These are phyloP conservation scores for Ennomos erosarius DNA, from an alignment of 2,888 invertebrate genomes.

Conservation along the genomic window DNA sequence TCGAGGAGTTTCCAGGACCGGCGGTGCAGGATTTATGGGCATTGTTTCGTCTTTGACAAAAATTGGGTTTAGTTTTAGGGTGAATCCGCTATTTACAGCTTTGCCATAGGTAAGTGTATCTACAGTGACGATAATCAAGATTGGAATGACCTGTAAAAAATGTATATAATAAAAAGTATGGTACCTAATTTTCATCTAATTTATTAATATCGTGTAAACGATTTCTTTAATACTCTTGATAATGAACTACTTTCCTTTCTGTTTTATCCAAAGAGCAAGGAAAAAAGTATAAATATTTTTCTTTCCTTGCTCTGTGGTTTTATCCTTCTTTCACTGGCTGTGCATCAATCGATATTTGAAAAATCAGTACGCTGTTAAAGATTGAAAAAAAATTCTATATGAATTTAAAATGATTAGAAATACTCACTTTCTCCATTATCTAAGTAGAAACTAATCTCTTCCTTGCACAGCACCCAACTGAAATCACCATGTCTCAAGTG, in stretches of 20 bases:
- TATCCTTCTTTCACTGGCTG: too few relatives aligned
- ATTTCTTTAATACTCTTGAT: too few relatives aligned
- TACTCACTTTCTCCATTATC: constrained; percentile 51
- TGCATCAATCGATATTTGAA: too few relatives aligned
- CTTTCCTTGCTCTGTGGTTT: too few relatives aligned
- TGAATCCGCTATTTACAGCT: constrained; percentile 64
- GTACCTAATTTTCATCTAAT: too few relatives aligned
- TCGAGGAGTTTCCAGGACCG: constrained; percentile 62
- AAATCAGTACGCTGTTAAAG: too few relatives aligned
- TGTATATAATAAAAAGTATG: too few relatives aligned
- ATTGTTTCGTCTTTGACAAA: constrained; percentile 46
- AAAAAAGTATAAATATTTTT: too few relatives aligned
- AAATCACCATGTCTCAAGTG: constrained; percentile 15
- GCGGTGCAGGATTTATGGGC: constrained; percentile 15
- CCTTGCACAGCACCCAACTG: constrained; percentile 11
- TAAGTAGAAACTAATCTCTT: constrained; percentile 2
- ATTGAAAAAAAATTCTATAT: too few relatives aligned
- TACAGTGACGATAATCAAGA: constrained; percentile 43
- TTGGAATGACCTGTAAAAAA: constrained; percentile 47
- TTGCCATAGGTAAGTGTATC: constrained; percentile 45
- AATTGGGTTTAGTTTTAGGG: constrained; percentile 57
- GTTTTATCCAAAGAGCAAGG: too few relatives aligned
- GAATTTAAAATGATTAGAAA: background rate
- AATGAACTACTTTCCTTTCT: too few relatives aligned
- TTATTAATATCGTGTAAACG: too few relatives aligned